These are phyloP conservation scores for Ophion ventricosus DNA, from an alignment of 2,888 invertebrate species.

Conservation along the genomic window DNA sequence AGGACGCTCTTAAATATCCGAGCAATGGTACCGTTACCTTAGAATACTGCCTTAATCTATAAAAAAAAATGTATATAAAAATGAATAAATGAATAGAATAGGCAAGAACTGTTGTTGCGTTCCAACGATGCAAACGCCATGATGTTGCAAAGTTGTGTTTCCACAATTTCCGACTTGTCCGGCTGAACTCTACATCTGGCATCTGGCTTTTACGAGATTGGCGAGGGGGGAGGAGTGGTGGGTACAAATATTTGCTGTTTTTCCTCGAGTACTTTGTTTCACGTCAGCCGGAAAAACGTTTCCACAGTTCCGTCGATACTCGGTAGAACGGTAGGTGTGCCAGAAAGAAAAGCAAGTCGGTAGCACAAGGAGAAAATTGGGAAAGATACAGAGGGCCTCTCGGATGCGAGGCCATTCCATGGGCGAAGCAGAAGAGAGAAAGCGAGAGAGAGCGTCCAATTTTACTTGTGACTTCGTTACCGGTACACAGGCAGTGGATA, in stretches of 20 bases:
- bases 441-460: slow-evolving; percentile 50
- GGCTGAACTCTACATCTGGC: not conserved
- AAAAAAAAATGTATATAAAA: no score
- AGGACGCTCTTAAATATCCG: no score
- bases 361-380: slow-evolving; percentile 6
- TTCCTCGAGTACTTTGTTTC: not conserved
- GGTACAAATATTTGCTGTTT: not conserved
- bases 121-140: no score
- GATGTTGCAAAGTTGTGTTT: not conserved
- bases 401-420: not conserved
- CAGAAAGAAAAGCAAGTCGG: slow-evolving; percentile 1
- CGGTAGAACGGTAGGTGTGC: not conserved
- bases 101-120: no score
- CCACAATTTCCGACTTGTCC: not conserved
- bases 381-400: slow-evolving; percentile 10
- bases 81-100: no score
- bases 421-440: slow-evolving; percentile 20
- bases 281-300: not conserved
- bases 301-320: not conserved
- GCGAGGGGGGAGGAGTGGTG: no score
- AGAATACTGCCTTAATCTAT: no score
- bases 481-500: slow-evolving; percentile 17
- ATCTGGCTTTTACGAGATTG: not conserved
- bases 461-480: slow-evolving; percentile 61
- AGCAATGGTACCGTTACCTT: no score